These are phyloP conservation scores for Epiblema foenella DNA, from an alignment of 2,888 invertebrate genomes.

Conservation along the genomic window DNA sequence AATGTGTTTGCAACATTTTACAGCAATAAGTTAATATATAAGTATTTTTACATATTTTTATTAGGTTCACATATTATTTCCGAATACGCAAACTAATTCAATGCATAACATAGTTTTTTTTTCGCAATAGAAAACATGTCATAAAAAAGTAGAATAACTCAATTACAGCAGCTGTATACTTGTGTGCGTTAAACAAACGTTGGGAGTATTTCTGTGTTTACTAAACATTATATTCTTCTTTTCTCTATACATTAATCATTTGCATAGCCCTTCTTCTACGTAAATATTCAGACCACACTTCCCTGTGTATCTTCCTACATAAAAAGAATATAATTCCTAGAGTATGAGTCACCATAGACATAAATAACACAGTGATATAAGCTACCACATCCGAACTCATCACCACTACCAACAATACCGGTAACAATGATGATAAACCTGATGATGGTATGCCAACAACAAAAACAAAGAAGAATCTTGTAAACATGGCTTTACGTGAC, in stretches of 20 bases:
- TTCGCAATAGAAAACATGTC: too few species aligned
- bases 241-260: background rate
- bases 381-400: background rate
- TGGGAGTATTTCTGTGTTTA: too few species aligned
- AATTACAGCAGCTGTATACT: too few species aligned
- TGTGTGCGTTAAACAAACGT: too few species aligned
- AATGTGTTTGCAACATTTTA: too few species aligned
- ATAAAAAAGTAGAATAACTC: too few species aligned
- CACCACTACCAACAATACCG: background rate
- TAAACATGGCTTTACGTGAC: background rate
- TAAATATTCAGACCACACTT: slow-evolving; percentile 12
- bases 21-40: too few species aligned
- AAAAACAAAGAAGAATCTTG: background rate
- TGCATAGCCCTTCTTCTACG: background rate
- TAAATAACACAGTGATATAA: background rate
- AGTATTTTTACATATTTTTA: too few species aligned
- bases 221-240: too few species aligned
- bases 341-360: slow-evolving; percentile 6
- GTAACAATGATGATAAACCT: slow-evolving; percentile 1
- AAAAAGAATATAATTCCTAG: background rate
- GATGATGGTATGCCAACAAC: slow-evolving; percentile 19
- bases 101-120: too few species aligned
- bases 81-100: too few species aligned
- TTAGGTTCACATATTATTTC: too few species aligned
- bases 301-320: background rate